These are phyloP conservation scores for Cyprinodon brontotheroides DNA, from an alignment of 2,113 vertebrate genomes.

Conservation along the genomic window DNA sequence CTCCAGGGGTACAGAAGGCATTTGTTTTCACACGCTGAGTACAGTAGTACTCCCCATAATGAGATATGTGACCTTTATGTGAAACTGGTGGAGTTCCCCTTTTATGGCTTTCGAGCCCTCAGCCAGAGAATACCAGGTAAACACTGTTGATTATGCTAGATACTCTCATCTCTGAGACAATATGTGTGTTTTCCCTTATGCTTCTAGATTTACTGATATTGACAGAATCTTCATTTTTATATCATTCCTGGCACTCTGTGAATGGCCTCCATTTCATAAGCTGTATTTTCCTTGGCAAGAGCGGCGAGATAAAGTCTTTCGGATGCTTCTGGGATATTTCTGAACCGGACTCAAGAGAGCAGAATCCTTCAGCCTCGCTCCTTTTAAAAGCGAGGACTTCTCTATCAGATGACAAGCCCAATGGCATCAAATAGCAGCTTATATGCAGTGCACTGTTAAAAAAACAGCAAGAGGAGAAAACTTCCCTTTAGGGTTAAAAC, in stretches of 20 bases:
- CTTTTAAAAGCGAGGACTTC: slow-evolving; percentile 41
- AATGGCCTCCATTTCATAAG: slow-evolving; percentile 83
- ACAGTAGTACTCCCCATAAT: slow-evolving; percentile 2
- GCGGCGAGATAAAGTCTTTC: slow-evolving; percentile 63
- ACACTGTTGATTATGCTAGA: slow-evolving; percentile 14
- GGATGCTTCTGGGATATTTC: slow-evolving; percentile 77
- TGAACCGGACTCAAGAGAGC: slow-evolving; percentile 68
- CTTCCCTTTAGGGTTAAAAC: slow-evolving; percentile 54
- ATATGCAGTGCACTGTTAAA: slow-evolving; percentile 14
- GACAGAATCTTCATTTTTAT: slow-evolving; percentile 52
- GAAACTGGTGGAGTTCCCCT: slow-evolving; percentile 24
- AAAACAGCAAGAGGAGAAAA: neutral
- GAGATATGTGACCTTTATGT: slow-evolving; percentile 19
- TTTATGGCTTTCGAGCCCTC: slow-evolving; percentile 4
- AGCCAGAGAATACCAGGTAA: slow-evolving; percentile 8
- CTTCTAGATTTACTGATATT: slow-evolving; percentile 57
- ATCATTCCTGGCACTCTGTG: slow-evolving; percentile 70
- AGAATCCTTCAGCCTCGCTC: slow-evolving; percentile 52
- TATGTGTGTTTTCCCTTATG: slow-evolving; percentile 34
- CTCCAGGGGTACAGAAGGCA: slow-evolving; percentile 2
- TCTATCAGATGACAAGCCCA: slow-evolving; percentile 31
- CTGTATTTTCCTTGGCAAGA: slow-evolving; percentile 79
- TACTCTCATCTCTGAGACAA: slow-evolving; percentile 15
- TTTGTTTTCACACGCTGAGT: slow-evolving; percentile 11
- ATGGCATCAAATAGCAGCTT: slow-evolving; percentile 38